These are phyloP conservation scores for Callorhinus ursinus DNA, from an alignment of 2,113 vertebrate species.

Conservation along the genomic window DNA sequence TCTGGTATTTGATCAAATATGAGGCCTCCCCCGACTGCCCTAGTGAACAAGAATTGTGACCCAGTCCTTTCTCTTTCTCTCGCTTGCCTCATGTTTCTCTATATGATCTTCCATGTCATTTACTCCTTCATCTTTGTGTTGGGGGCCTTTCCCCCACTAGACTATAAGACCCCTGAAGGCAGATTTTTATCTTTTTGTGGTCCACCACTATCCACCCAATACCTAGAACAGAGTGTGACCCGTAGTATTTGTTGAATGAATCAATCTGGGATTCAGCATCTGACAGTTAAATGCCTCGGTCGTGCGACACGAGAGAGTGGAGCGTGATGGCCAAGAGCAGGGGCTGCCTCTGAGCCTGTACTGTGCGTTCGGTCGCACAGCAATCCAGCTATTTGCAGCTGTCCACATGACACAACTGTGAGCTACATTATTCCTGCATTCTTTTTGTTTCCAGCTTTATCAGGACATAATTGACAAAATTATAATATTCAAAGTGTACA, in stretches of 20 bases:
- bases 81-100: neutral
- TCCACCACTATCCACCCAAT: neutral
- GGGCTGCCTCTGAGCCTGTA: neutral
- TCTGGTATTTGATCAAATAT: neutral
- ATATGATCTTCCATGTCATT: neutral
- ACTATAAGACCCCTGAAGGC: neutral
- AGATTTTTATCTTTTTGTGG: neutral
- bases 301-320: neutral
- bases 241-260: neutral
- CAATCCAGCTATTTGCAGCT: neutral
- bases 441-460: neutral
- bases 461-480: neutral
- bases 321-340: fast-evolving
- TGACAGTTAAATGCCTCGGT: neutral
- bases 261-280: neutral
- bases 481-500: neutral
- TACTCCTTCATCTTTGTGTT: neutral
- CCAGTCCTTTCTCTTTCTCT: too few relatives aligned
- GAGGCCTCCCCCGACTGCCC: neutral
- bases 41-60: neutral
- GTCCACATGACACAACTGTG: neutral
- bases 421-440: neutral
- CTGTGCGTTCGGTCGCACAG: fast-evolving
- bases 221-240: neutral
- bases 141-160: neutral